Percentiles rank a stretch among this genome's conserved stretches.
Evolutionary conservation across 2,113 vertebrate species (phyloP).

Genomic region (Mormyrus iriodes): DNA sequence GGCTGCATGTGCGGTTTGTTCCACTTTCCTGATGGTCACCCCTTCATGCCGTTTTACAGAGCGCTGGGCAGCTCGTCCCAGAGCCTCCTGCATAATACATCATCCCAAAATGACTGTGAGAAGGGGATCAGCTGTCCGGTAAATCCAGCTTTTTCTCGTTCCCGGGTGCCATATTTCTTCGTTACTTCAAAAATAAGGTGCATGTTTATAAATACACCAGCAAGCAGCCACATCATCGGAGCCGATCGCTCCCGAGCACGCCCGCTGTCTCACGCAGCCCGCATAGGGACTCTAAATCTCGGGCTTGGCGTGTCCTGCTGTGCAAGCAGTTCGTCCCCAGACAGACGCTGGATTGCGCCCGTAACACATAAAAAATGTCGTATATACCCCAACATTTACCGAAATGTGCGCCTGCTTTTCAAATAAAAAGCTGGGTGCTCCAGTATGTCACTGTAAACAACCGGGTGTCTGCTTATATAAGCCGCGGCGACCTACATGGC

Average conservation of each 20-base stretch:
- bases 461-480: not conserved
- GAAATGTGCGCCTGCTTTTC: not conserved
- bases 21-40: not conserved
- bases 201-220: not conserved
- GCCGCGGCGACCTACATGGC: not conserved
- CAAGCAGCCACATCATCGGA: not conserved
- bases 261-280: not conserved
- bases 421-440: not conserved
- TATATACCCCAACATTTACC: not conserved
- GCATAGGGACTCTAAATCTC: not conserved
- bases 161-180: not conserved
- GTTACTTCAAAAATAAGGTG: not conserved
- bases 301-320: not conserved
- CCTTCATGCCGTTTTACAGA: not conserved
- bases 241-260: not conserved
- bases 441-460: not conserved
- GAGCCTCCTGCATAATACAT: not conserved
- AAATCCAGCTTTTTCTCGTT: not conserved
- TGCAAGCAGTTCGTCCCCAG: not conserved
- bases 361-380: not conserved
- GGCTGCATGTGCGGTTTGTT: not conserved
- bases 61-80: not conserved
- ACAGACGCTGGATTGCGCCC: not conserved
- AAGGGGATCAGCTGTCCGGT: not conserved
- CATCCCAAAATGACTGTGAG: not conserved